Evolutionary conservation across 2,888 invertebrate genomes (phyloP).

Genomic region (Bruchidius siliquastri): DNA sequence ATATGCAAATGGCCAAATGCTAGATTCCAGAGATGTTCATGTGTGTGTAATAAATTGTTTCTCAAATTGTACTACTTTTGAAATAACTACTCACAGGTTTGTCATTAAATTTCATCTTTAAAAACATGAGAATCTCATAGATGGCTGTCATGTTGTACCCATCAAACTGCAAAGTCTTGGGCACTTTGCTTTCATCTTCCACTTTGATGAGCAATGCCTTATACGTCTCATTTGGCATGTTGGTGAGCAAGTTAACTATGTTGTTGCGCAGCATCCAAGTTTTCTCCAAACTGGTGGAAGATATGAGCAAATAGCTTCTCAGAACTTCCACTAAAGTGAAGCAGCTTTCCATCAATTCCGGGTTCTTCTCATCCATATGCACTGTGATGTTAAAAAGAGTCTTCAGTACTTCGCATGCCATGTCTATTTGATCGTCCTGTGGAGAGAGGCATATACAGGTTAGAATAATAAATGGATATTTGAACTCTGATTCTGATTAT

Average conservation of each 20-base stretch:
- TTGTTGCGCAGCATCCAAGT: slow-evolving; percentile 69
- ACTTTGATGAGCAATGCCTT: slow-evolving; percentile 60
- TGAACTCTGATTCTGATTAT: no score
- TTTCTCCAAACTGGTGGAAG: slow-evolving; percentile 55
- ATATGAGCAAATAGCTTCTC: slow-evolving; percentile 62
- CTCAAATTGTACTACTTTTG: no score
- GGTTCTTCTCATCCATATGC: slow-evolving; percentile 46
- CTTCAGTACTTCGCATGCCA: slow-evolving; percentile 72
- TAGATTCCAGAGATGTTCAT: no score
- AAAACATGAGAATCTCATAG: slow-evolving; percentile 64
- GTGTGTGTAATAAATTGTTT: no score
- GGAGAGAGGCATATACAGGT: not conserved
- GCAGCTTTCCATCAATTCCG: slow-evolving; percentile 68
- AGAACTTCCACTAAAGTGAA: slow-evolving; percentile 68
- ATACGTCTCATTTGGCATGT: slow-evolving; percentile 73
- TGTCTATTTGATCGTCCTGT: slow-evolving; percentile 57
- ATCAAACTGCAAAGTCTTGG: slow-evolving; percentile 56
- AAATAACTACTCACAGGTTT: slow-evolving; percentile 46
- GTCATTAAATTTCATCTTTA: slow-evolving; percentile 59
- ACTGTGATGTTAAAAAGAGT: slow-evolving; percentile 73
- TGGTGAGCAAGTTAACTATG: slow-evolving; percentile 78
- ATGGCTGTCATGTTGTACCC: slow-evolving; percentile 76
- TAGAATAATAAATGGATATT: not conserved
- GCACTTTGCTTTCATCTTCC: slow-evolving; percentile 40
- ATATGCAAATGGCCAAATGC: no score